These are phyloP conservation scores for Lissocephala sabroskyi DNA, from an alignment of 2,888 invertebrate species.

Conservation along the genomic window DNA sequence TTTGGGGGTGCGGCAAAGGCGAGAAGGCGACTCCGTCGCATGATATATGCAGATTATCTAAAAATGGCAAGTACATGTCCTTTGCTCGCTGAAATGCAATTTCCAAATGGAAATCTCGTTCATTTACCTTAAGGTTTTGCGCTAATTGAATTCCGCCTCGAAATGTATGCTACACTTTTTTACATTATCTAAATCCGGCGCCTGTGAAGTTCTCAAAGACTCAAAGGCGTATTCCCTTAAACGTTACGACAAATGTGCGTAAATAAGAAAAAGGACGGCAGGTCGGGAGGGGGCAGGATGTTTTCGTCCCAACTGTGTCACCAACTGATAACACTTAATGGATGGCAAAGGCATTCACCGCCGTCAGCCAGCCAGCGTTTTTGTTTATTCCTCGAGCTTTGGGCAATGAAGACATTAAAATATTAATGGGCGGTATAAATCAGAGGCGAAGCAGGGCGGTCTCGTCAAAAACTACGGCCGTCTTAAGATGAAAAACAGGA, in stretches of 20 bases:
- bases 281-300: too few species aligned
- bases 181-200: too few species aligned
- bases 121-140: slow-evolving; percentile 58
- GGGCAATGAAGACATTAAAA: slow-evolving; percentile 62
- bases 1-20: slow-evolving; percentile 35
- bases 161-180: too few species aligned
- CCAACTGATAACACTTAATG: slow-evolving; percentile 57
- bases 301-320: slow-evolving; percentile 35
- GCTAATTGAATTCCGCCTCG: slow-evolving; percentile 47
- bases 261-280: slow-evolving; percentile 17
- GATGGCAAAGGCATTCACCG: slow-evolving; percentile 34
- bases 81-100: slow-evolving; percentile 48
- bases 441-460: slow-evolving; percentile 18
- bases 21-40: too few species aligned
- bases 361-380: slow-evolving; percentile 13
- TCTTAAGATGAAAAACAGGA: too few species aligned
- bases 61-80: too few species aligned
- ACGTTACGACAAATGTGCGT: slow-evolving; percentile 40
- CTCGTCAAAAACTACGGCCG: too few species aligned
- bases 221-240: too few species aligned
- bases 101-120: slow-evolving; percentile 51
- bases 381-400: slow-evolving; percentile 17
- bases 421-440: slow-evolving; percentile 61
- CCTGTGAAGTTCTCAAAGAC: too few species aligned
- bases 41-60: too few species aligned